Conservation (phyloP, 2,888 invertebrate genomes). For the Drosophila pseudotakahashii region DNA sequence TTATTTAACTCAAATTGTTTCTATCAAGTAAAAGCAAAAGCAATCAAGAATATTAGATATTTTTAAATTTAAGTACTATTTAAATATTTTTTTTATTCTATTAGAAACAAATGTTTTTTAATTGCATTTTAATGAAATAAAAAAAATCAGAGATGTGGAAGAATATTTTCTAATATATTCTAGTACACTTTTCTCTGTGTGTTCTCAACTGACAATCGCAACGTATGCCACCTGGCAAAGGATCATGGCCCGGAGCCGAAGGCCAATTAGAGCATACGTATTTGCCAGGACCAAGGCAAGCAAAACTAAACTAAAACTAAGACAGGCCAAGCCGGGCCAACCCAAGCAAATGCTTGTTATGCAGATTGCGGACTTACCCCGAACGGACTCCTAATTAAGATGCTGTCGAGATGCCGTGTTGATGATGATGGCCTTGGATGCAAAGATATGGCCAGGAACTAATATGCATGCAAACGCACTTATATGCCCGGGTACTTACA, state of each 20-base stretch:
- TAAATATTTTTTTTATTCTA: too few relatives aligned
- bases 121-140: too few relatives aligned
- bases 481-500: conserved; percentile 16
- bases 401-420: conserved; percentile 62
- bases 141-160: too few relatives aligned
- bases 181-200: background rate
- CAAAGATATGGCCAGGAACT: conserved; percentile 31
- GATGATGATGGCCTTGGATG: conserved; percentile 37
- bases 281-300: conserved; percentile 26
- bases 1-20: background rate
- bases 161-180: too few relatives aligned
- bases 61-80: too few relatives aligned
- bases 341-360: conserved; percentile 53
- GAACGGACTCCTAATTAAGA: conserved; percentile 71
- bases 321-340: conserved; percentile 8
- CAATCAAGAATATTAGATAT: background rate
- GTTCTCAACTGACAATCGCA: background rate
- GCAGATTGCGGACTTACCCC: conserved; percentile 57
- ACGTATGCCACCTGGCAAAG: conserved; percentile 21
- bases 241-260: conserved; percentile 27
- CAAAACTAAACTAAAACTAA: conserved; percentile 21
- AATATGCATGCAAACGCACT: conserved; percentile 34
- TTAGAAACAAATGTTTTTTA: too few relatives aligned
- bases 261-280: conserved; percentile 44
- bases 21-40: background rate